phyloP scores from a whole-genome alignment of 2,797 vertebrate species.

The Dendrocincla fuliginosa region DNA sequence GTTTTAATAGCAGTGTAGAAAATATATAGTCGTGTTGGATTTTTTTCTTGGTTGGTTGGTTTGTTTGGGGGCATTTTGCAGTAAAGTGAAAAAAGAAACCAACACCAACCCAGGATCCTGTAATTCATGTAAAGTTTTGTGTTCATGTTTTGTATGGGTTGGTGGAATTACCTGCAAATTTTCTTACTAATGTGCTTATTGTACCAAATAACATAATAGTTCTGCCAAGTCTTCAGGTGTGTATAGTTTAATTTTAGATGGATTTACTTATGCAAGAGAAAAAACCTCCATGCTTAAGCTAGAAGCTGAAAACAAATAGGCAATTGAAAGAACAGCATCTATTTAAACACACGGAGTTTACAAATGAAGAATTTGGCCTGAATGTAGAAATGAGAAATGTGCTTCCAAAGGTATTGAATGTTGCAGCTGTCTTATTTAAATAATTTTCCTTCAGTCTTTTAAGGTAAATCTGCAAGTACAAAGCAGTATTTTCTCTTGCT shows the following conservation, averaged over 20 bases:
- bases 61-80: neutral
- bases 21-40: neutral
- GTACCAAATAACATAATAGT: neutral
- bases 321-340: neutral
- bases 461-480: neutral
- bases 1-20: neutral
- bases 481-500: neutral
- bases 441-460: neutral
- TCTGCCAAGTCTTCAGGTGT: neutral
- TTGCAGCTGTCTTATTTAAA: neutral
- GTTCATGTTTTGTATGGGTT: neutral
- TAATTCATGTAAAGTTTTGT: neutral
- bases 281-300: neutral
- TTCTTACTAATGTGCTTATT: neutral
- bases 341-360: neutral
- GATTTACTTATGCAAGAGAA: neutral
- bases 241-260: constrained; percentile 15
- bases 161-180: neutral
- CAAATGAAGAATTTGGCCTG: neutral
- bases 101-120: neutral
- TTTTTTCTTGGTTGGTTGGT: neutral
- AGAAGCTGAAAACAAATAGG: neutral
- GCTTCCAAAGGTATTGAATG: neutral
- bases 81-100: neutral
- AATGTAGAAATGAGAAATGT: neutral